Conservation (phyloP, 2,888 invertebrate species). For the Cantharis rufa region DNA sequence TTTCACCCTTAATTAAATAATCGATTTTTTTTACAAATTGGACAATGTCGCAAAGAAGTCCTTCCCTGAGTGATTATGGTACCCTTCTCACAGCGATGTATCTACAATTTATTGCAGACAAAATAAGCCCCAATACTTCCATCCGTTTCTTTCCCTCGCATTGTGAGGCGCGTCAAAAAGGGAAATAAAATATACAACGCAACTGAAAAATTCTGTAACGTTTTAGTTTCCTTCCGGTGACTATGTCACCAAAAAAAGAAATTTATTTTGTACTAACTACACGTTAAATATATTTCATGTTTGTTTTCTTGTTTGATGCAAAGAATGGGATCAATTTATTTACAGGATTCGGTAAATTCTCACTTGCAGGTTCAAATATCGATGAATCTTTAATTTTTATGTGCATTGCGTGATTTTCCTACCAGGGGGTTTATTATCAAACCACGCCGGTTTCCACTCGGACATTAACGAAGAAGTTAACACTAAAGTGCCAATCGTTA, state of each 20-base stretch:
- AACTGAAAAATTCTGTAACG: constrained; percentile 20
- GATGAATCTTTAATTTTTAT: background rate
- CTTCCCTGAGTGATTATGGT: constrained; percentile 23
- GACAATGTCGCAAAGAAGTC: constrained; percentile 4
- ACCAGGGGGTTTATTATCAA: background rate
- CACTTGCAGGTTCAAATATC: background rate
- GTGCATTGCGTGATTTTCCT: background rate
- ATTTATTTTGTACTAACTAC: constrained; percentile 29
- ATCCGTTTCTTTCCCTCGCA: constrained; percentile 18
- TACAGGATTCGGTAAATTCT: background rate
- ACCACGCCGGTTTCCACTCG: background rate
- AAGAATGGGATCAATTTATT: background rate
- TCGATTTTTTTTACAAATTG: background rate
- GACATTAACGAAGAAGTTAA: background rate
- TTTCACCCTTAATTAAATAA: background rate
- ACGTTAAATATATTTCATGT: constrained; percentile 30
- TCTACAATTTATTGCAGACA: constrained; percentile 22
- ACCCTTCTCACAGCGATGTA: constrained; percentile 18
- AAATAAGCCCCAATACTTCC: constrained; percentile 16
- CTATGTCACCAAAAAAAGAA: constrained; percentile 26
- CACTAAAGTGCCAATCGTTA: background rate
- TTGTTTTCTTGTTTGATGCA: constrained; percentile 13
- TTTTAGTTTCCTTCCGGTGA: constrained; percentile 29
- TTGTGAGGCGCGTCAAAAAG: background rate
- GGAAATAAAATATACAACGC: constrained; percentile 16